Conservation (phyloP, 2,888 invertebrate species). For the Plebejus anna region DNA sequence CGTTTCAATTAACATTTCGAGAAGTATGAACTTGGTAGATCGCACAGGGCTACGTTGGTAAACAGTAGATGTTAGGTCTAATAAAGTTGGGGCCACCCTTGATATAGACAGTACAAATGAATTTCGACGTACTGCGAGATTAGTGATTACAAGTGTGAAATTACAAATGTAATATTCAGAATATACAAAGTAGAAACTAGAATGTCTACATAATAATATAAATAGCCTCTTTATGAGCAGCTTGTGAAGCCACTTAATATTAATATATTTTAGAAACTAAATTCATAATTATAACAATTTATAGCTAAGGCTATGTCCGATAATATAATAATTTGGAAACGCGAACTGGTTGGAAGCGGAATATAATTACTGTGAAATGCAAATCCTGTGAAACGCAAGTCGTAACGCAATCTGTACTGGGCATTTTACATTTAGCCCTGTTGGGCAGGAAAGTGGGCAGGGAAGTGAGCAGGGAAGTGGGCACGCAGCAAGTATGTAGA, state of each 20-base stretch:
- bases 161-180: not conserved
- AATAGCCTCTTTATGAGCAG: not conserved
- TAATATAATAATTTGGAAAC: not conserved
- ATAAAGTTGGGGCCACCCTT: too few species aligned
- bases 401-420: not conserved
- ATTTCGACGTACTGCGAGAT: not conserved
- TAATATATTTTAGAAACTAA: not conserved
- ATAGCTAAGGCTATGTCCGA: not conserved
- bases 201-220: not conserved
- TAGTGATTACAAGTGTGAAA: not conserved
- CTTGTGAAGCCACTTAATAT: slow-evolving; percentile 8
- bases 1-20: too few species aligned
- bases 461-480: too few species aligned
- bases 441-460: too few species aligned
- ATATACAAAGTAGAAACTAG: slow-evolving; percentile 14
- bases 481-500: too few species aligned
- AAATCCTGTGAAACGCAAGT: not conserved
- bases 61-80: too few species aligned
- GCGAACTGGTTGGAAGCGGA: not conserved
- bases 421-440: too few species aligned
- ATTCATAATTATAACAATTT: not conserved
- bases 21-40: too few species aligned
- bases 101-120: too few species aligned
- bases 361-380: not conserved
- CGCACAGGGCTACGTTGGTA: too few species aligned